Conservation (phyloP, 2,888 invertebrate genomes). For the Limnephilus auricula region DNA sequence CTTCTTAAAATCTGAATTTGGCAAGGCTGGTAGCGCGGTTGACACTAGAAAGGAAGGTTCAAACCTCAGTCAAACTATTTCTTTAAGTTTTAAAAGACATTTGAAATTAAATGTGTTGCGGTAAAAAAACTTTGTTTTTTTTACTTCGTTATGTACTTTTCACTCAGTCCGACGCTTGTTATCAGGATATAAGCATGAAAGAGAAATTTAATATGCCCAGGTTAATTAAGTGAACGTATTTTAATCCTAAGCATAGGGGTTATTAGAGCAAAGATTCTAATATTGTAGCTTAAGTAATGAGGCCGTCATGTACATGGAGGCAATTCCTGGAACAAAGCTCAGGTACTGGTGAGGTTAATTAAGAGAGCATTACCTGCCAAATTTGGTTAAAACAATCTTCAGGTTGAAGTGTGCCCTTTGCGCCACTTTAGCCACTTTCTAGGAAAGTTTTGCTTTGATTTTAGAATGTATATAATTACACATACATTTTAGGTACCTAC, state of each 20-base stretch:
- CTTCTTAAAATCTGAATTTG: too few relatives aligned
- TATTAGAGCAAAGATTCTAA: not conserved
- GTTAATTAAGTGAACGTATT: not conserved
- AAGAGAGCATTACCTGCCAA: not conserved
- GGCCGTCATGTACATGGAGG: not conserved
- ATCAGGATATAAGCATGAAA: not conserved
- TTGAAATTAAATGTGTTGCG: too few relatives aligned
- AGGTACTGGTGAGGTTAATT: not conserved
- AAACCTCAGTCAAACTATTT: too few relatives aligned
- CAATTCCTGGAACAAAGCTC: not conserved
- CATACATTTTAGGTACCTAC: not conserved
- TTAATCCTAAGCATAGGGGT: not conserved
- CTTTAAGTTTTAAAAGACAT: too few relatives aligned
- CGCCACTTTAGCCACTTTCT: not conserved
- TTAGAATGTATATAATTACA: not conserved
- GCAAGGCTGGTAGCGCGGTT: too few relatives aligned
- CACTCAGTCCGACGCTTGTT: not conserved
- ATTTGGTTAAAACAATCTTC: not conserved
- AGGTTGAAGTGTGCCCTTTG: not conserved
- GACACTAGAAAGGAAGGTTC: too few relatives aligned
- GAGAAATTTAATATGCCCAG: not conserved
- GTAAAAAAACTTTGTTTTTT: too few relatives aligned
- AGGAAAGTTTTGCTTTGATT: not conserved
- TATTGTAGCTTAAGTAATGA: not conserved
- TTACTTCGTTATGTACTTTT: not conserved